These are phyloP conservation scores for Cyclophora albipunctata DNA, from an alignment of 2,888 invertebrate species.

Conservation along the genomic window DNA sequence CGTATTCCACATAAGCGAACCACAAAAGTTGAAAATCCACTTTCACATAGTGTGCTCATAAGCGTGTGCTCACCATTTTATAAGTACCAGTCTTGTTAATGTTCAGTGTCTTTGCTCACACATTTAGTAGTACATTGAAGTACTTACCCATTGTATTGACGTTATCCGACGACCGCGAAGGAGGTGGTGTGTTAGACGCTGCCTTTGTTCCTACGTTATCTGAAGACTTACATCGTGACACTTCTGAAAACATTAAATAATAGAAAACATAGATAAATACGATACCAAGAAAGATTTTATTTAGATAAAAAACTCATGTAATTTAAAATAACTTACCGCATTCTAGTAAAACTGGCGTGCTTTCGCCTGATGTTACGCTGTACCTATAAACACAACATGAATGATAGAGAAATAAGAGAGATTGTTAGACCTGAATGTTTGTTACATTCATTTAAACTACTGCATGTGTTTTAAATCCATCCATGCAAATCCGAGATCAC, in stretches of 20 bases:
- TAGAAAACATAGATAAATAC: neutral
- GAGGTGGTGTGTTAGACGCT: constrained; percentile 54
- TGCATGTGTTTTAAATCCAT: too few relatives aligned
- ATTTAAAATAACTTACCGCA: constrained; percentile 43
- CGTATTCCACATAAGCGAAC: constrained; percentile 35
- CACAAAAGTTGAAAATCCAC: constrained; percentile 25
- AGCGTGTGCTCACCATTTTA: constrained; percentile 15
- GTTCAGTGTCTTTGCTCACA: neutral
- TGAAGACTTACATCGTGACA: constrained; percentile 68
- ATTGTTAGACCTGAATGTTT: too few relatives aligned
- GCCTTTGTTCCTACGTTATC: constrained; percentile 59
- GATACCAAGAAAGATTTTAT: neutral
- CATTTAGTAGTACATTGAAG: neutral
- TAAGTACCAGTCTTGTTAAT: neutral
- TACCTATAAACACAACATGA: constrained; percentile 46
- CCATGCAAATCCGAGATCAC: too few relatives aligned
- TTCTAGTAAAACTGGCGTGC: constrained; percentile 69
- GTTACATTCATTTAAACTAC: too few relatives aligned
- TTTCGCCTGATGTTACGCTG: constrained; percentile 70
- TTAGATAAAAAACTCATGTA: too few relatives aligned
- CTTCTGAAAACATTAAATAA: constrained; percentile 38
- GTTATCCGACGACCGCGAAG: constrained; percentile 66
- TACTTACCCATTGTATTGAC: constrained; percentile 65
- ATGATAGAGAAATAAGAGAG: neutral
- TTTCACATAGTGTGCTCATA: constrained; percentile 17